These are phyloP conservation scores for Synanthedon andrenaeformis DNA, from an alignment of 2,888 invertebrate species.

Conservation along the genomic window DNA sequence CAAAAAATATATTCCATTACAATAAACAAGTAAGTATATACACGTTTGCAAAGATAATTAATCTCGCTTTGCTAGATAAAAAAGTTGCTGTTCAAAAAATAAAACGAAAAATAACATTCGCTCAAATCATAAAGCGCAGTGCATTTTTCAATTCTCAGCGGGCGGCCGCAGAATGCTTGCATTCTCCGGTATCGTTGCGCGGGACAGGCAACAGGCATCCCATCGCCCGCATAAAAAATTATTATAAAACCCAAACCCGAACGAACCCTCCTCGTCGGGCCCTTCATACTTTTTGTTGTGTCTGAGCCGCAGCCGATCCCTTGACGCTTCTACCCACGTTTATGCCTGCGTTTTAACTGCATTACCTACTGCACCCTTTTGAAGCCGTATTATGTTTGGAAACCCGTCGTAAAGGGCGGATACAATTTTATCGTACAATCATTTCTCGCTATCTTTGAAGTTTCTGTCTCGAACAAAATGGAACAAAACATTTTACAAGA, in stretches of 20 bases:
- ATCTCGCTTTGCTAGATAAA: not conserved
- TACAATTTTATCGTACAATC: constrained; percentile 3
- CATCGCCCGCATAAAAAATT: constrained; percentile 38
- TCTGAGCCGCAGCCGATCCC: constrained; percentile 15
- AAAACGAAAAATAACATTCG: not conserved
- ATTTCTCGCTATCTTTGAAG: not conserved
- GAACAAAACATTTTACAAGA: too few relatives aligned
- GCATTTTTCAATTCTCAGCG: not conserved
- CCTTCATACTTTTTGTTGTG: constrained; percentile 31
- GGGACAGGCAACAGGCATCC: constrained; percentile 14
- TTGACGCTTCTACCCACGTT: constrained; percentile 11
- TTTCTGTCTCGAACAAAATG: not conserved
- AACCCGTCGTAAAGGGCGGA: not conserved
- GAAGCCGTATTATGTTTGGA: constrained; percentile 18
- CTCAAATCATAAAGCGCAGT: not conserved
- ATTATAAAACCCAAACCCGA: constrained; percentile 27
- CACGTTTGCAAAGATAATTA: too few relatives aligned
- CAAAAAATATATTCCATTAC: too few relatives aligned
- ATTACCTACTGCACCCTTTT: constrained; percentile 36
- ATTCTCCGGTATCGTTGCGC: not conserved
- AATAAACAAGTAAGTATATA: too few relatives aligned
- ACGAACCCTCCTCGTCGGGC: constrained; percentile 27
- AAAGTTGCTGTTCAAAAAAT: not conserved
- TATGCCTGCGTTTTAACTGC: constrained; percentile 5
- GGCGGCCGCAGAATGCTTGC: not conserved